Evolutionary conservation across 2,888 invertebrate genomes (phyloP), one percentile per base, ranked within the genome.

Genomic region (Drosophila aldrichi): DNA sequence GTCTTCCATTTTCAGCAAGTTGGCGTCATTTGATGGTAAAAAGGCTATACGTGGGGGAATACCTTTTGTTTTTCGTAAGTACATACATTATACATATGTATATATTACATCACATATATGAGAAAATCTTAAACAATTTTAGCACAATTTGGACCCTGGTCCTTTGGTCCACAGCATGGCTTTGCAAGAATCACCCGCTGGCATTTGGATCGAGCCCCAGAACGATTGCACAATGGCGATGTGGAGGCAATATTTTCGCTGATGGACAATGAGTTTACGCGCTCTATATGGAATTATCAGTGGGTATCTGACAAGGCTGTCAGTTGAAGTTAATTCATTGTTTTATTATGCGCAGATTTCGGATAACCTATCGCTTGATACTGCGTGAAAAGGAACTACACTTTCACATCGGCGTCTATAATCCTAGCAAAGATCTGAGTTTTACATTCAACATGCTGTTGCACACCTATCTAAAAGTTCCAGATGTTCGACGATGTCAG

Each of bases 61-160:
- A 93, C 98, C 98, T 74, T 96, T 98, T 93, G 97, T 98, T 79
- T 98, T 98, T 94, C 98, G 98, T 98, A 95, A 97, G 98, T 96
- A 16, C 18, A 18, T 9, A 1, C 4, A 38, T 9, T 36, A 16
- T 36, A 16, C 18, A 16, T 44, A 3, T 44, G 8, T 44, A 40
- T 46, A 16, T 8, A 22, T 25, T 10, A 12, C 7, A 32, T 8
- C 8, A 29, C 29, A 46, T 4, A n/a, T 32, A 6, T 55, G 0
- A 16, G 5, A 2, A 16, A 12, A n/a, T 56, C 16, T 2, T 16
- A 3, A 3, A 22, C n/a, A 18, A 44, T 70, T 70, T 18, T 61
- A 98, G 98, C 98, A 87, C 97, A 98, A 94, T 98, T 98, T 93
- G 98, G 98, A 64, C 96, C 97, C 82, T 98, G 98, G 98, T 95